phyloP scores from a whole-genome alignment of 2,797 vertebrate species.

The Rhynchonycteris naso region DNA sequence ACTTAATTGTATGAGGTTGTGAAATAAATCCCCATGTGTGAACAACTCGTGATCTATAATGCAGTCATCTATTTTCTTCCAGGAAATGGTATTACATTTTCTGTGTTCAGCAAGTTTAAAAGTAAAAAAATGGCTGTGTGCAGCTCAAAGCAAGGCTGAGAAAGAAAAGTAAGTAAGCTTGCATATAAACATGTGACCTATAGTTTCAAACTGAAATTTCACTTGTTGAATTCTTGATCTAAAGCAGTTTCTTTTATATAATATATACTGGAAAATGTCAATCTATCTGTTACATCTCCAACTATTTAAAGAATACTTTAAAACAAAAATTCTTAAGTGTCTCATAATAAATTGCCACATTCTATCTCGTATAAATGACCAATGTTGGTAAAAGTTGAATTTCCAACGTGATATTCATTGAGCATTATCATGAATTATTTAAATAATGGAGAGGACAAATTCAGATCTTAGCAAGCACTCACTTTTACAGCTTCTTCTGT shows the following conservation, averaged over 20 bases:
- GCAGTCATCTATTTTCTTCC: conserved; percentile 61
- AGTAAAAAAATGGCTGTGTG: conserved; percentile 51
- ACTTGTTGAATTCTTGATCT: background rate
- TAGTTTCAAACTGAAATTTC: background rate
- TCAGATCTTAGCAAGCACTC: conserved; percentile 72
- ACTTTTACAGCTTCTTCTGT: conserved; percentile 97
- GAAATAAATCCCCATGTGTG: conserved; percentile 70
- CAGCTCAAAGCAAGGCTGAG: background rate
- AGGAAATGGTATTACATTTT: conserved; percentile 76
- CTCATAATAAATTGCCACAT: background rate
- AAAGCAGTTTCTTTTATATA: conserved; percentile 2
- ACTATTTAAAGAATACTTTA: conserved; percentile 35
- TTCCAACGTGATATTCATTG: background rate
- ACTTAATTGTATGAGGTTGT: conserved; percentile 53
- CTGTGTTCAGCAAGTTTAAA: conserved; percentile 68
- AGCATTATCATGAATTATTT: background rate
- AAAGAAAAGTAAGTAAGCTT: conserved; percentile 44
- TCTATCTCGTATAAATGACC: background rate
- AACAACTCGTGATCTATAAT: conserved; percentile 74
- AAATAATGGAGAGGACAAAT: conserved; percentile 2
- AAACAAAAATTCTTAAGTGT: conserved; percentile 1
- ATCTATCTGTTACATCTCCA: background rate
- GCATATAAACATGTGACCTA: background rate
- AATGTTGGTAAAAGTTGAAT: background rate
- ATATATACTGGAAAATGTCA: background rate